Percentiles rank a stretch among this genome's conserved stretches.
These are phyloP conservation scores for Drosophila mayri DNA, from an alignment of 1,140 invertebrate species.

Conservation along the genomic window DNA sequence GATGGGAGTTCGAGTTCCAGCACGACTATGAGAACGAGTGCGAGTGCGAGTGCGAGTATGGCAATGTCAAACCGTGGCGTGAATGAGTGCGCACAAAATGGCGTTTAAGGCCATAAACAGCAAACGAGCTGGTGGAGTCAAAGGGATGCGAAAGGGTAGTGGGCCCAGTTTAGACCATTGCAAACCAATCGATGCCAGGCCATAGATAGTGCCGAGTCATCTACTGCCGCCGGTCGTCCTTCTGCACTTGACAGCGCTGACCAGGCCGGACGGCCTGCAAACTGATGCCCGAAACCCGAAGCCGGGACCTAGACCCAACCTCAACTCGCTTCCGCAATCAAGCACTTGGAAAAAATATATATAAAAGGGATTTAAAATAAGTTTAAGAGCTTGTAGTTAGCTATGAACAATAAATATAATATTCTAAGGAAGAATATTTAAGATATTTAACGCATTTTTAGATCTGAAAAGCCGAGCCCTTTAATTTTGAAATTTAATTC, in stretches of 20 bases:
- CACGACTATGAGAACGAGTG: not conserved
- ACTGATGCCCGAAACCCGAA: constrained; percentile 24
- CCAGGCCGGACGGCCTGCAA: constrained; percentile 20
- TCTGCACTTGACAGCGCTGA: constrained; percentile 69
- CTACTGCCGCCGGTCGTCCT: constrained; percentile 38
- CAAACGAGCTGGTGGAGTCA: constrained; percentile 30
- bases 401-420: no score
- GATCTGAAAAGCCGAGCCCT: no score
- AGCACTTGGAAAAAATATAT: constrained; percentile 5
- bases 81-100: constrained; percentile 80
- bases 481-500: not conserved
- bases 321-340: not conserved
- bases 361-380: not conserved
- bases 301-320: constrained; percentile 27
- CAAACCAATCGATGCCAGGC: constrained; percentile 72
- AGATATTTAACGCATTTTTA: not conserved
- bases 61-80: constrained; percentile 62
- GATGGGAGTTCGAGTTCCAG: constrained; percentile 4
- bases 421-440: not conserved
- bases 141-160: constrained; percentile 11
- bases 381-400: no score
- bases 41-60: not conserved
- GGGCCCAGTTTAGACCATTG: constrained; percentile 37
- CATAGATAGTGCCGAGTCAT: constrained; percentile 71
- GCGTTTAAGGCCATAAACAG: constrained; percentile 79